A percentile compares a stretch with the other conserved stretches of the same genome.
These are phyloP conservation scores for Archocentrus centrarchus DNA, from an alignment of 2,113 vertebrate genomes.

Conservation along the genomic window DNA sequence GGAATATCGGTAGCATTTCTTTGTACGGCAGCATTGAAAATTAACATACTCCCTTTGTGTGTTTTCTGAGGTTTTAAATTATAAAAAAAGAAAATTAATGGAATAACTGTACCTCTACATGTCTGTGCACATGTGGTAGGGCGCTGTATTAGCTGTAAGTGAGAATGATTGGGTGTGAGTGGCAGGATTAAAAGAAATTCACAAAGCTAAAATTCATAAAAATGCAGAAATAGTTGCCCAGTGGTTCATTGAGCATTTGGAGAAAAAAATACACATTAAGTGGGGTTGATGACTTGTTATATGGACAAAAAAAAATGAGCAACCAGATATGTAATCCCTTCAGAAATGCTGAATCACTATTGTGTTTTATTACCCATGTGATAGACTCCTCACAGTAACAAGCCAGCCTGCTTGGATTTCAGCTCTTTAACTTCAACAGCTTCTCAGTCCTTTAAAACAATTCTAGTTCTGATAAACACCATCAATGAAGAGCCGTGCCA, in stretches of 20 bases:
- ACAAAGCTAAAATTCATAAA: not conserved
- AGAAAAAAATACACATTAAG: not conserved
- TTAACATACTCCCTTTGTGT: not conserved
- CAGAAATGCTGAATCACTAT: constrained; percentile 5
- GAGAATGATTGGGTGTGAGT: not conserved
- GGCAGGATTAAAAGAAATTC: not conserved
- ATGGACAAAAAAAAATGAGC: not conserved
- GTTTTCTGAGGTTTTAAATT: not conserved
- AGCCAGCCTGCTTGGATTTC: constrained; percentile 31
- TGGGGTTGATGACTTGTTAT: not conserved
- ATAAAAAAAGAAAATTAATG: not conserved
- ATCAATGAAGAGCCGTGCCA: constrained; percentile 58
- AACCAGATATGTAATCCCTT: not conserved
- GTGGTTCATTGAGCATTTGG: not conserved
- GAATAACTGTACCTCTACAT: not conserved
- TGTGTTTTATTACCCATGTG: constrained; percentile 21
- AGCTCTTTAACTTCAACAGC: constrained; percentile 52
- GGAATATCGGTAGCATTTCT: not conserved
- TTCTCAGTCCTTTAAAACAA: constrained; percentile 52
- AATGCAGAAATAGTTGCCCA: not conserved
- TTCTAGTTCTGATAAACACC: constrained; percentile 60
- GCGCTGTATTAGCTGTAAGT: not conserved
- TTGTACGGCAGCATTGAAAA: not conserved
- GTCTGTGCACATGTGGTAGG: not conserved
- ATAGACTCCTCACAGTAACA: constrained; percentile 17